Base-by-base conservation (phyloP, 2,888 invertebrate species). In the Spisula subtruncata region DNA sequence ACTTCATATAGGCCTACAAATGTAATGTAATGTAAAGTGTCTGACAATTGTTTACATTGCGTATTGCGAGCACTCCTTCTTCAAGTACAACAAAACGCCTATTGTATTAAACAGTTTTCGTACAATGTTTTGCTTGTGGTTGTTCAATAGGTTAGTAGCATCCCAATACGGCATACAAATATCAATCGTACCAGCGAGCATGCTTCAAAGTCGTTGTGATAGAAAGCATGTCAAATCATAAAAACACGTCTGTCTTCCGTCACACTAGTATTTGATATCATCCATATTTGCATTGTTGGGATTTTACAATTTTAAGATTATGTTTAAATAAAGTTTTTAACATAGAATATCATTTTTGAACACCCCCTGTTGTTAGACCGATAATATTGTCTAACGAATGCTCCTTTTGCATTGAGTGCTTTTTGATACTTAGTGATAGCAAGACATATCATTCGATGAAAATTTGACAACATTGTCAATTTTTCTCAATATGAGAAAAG, bases 1-100 rank as follows among this genome's bases (percentile, higher is more conserved):
- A 8, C 20, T 10, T n/a, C n/a, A 16, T 56, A 6, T 4, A 6
- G 56, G 6, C n/a, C n/a, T n/a, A n/a, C n/a, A n/a, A n/a, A n/a
- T n/a, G n/a, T n/a, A n/a, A n/a, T n/a, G 75, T 85, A 48, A 85
- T 51, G 51, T 75, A 29, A 51, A 80, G 66, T 71, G 51, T 20
- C 25, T 12, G n/a, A 75, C 54, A 32, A 56, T 60, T 80, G 54
- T 75, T 85, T 51, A 51, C 51, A 89, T 41, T 81, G n/a, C 71
- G n/a, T 32, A 79, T 56, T 86, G 86, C 8, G 41, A 41, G 46
- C 35, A 71, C 86, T 81, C 71, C 79, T 32, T n/a, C n/a, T 20
- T 71, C 12, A 41, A 5, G 41, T 41, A 75, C 25, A 60, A 18
- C n/a, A 60, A 60, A 60, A 60, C 25, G 0, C 1, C 10, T 25